A percentile compares a stretch with the other conserved stretches of the same genome.
phyloP scores from a whole-genome alignment of 2,113 vertebrate genomes.

The Carassius auratus region DNA sequence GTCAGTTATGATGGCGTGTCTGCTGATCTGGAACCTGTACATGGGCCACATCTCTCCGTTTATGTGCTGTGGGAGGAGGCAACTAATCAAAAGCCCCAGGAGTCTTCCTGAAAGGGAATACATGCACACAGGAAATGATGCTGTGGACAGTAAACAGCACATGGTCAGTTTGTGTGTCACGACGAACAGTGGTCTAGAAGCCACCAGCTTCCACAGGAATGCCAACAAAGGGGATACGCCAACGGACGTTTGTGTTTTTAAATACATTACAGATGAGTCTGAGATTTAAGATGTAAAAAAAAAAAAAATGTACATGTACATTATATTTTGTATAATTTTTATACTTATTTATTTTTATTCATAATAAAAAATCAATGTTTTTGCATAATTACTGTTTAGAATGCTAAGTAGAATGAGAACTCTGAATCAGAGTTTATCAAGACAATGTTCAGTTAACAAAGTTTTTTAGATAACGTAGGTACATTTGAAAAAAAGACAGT shows the following conservation, averaged over 20 bases:
- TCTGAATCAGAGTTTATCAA: background rate
- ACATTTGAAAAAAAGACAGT: background rate
- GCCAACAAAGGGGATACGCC: constrained; percentile 56
- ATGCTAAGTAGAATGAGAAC: background rate
- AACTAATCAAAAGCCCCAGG: constrained; percentile 14
- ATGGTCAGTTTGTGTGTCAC: background rate
- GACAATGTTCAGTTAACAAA: no score
- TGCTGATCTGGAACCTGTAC: constrained; percentile 67
- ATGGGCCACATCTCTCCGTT: constrained; percentile 52
- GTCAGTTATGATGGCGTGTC: constrained; percentile 61
- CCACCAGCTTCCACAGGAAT: constrained; percentile 55
- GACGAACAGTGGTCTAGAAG: constrained; percentile 64
- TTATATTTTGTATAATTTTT: background rate
- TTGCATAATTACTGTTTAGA: background rate
- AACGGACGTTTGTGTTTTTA: background rate
- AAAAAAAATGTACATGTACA: no score
- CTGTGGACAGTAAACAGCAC: background rate
- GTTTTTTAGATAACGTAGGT: background rate
- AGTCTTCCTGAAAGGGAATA: background rate
- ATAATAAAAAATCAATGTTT: background rate
- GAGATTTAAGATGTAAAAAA: constrained; percentile 64
- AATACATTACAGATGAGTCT: constrained; percentile 73
- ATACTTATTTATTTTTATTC: constrained; percentile 29
- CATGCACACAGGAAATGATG: background rate
- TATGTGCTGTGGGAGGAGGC: constrained; percentile 15